phyloP scores from a whole-genome alignment of 2,797 vertebrate species.

The Okamejei kenojei region DNA sequence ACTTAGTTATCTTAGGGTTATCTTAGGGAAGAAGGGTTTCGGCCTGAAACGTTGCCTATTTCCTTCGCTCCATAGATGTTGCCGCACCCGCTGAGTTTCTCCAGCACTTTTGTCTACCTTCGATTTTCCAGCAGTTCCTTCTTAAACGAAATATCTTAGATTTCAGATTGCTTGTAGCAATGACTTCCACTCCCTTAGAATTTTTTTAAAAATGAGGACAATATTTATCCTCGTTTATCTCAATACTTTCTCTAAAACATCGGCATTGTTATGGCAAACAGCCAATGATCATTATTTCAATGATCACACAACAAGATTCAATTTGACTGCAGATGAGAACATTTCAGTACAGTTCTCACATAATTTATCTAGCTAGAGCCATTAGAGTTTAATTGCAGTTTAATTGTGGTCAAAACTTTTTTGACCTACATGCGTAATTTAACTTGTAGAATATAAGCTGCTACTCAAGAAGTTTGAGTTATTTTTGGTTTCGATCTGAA shows the following conservation, averaged over 20 bases:
- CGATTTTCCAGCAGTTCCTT: too few relatives aligned
- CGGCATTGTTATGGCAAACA: not conserved
- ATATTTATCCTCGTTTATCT: not conserved
- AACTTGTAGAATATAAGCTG: not conserved
- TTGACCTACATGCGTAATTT: not conserved
- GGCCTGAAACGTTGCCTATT: too few relatives aligned
- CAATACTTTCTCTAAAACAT: not conserved
- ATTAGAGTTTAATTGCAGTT: constrained; percentile 5
- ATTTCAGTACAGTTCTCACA: not conserved
- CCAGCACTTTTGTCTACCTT: too few relatives aligned
- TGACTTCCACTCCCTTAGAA: not conserved
- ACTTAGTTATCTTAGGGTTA: not conserved
- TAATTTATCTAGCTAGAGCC: not conserved
- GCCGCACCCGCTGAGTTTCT: too few relatives aligned
- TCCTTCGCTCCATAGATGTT: too few relatives aligned
- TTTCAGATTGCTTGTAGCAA: not conserved
- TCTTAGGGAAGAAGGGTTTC: too few relatives aligned
- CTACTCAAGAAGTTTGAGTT: not conserved
- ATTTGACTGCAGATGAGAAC: not conserved
- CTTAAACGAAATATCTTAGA: not conserved
- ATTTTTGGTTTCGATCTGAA: not conserved
- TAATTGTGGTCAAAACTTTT: constrained; percentile 19
- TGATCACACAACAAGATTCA: not conserved
- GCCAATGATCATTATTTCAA: not conserved
- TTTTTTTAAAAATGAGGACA: not conserved